Evolutionary conservation across 2,113 vertebrate genomes (phyloP), one percentile per base, ranked within the genome.

Genomic region (Crotophaga sulcirostris): DNA sequence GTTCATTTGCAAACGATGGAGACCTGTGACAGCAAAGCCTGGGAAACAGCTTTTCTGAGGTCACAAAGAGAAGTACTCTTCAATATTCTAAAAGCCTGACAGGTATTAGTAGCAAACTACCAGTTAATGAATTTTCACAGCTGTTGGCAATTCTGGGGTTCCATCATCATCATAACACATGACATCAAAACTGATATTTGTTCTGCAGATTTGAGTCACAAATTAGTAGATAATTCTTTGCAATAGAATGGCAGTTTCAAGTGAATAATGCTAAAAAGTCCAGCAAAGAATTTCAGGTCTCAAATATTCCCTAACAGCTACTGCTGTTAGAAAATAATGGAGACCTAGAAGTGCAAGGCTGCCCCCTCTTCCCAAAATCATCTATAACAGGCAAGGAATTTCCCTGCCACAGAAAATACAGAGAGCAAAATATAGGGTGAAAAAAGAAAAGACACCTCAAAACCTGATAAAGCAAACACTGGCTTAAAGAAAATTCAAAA

Each of bases 161-260:
- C 34, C 52, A 59, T 26, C 49, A 64, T 21, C 0, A 0, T 18
- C 82, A n/a, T 15, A 89, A 49, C 26, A 40, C 16, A 36, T 0
- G 0, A 47, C 29, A 70, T 44, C 29, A 79, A 91, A 83, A 77
- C 4, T 3, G 2, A 2, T 34, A 62, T 66, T 64, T 75, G 15
- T 66, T 34, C 36, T 70, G 59, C 25, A 94, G 34, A 69, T 72
- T 36, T 52, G 34, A 73, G 26, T 40, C 33, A 74, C 20, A 70
- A 79, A 76, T 56, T 18, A 64, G 67, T 20, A 62, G 23, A 28
- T 72, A 33, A 36, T 23, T 84, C n/a, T 15, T 78, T 90, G 19
- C 24, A 91, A 55, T 8, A 60, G 44, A 87, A 75, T 13, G 25
- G 45, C 6, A 69, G 24, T 14, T 89, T 75, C 31, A 79, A 73